A percentile compares a stretch with the other conserved stretches of the same genome.
Evolutionary conservation across 2,888 invertebrate genomes (phyloP).

Genomic region (Archaeoteleia sp.): DNA sequence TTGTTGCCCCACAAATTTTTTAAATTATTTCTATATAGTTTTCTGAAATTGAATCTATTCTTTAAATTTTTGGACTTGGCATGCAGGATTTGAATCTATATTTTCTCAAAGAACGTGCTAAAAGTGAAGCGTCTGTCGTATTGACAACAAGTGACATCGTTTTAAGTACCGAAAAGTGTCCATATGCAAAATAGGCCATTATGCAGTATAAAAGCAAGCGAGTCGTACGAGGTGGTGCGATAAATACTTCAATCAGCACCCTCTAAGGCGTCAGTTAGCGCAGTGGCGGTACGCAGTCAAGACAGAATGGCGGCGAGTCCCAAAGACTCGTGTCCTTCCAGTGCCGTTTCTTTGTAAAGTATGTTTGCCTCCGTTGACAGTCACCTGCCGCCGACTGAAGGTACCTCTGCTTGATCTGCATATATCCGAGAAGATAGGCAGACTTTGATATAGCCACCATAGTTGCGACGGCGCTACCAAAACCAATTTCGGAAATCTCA

Average conservation of each 20-base stretch:
- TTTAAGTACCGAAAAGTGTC: conserved; percentile 40
- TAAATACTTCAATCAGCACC: conserved; percentile 74
- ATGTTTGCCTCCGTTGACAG: conserved; percentile 71
- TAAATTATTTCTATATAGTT: too few relatives aligned
- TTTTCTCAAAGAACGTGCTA: neutral
- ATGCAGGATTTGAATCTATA: too few relatives aligned
- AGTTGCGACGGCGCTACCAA: conserved; percentile 50
- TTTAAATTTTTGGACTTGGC: too few relatives aligned
- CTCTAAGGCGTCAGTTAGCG: conserved; percentile 73
- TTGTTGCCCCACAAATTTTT: too few relatives aligned
- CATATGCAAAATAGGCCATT: conserved; percentile 72
- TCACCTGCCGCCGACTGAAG: conserved; percentile 68
- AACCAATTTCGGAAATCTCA: conserved; percentile 55
- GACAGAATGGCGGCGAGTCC: conserved; percentile 69
- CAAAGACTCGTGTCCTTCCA: conserved; percentile 68
- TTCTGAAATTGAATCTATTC: too few relatives aligned
- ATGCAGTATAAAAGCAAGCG: conserved; percentile 64
- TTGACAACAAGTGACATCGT: conserved; percentile 34
- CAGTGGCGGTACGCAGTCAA: conserved; percentile 61
- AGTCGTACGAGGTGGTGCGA: conserved; percentile 59
- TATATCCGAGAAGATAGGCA: conserved; percentile 58
- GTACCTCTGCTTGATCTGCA: conserved; percentile 63
- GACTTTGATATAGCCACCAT: conserved; percentile 49
- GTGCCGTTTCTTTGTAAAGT: conserved; percentile 63
- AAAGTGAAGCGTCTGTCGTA: conserved; percentile 37